Conservation (phyloP, 1,140 invertebrate genomes). For the Plutomurus gul region DNA sequence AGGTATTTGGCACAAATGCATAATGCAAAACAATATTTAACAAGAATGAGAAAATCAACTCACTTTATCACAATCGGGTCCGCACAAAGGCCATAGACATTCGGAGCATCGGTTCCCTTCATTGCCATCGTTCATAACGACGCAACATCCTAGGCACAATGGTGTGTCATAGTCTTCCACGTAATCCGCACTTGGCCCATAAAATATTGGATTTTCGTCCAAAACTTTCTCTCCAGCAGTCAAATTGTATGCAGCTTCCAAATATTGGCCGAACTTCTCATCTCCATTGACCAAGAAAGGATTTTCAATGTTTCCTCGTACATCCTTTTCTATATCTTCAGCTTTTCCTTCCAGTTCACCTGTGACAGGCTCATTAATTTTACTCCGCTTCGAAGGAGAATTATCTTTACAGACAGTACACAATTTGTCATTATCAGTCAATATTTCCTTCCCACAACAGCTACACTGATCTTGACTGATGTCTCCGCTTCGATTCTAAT, state of each 20-base stretch:
- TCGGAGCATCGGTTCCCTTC: constrained; percentile 36
- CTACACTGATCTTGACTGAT: background rate
- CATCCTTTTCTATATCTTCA: background rate
- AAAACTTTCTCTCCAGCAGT: constrained; percentile 13
- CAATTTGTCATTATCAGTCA: background rate
- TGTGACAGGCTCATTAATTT: background rate
- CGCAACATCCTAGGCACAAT: constrained; percentile 39
- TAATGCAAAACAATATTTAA: background rate
- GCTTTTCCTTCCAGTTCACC: background rate
- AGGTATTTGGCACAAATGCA: background rate
- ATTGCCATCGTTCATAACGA: constrained; percentile 44
- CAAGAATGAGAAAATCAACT: background rate
- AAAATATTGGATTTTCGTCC: constrained; percentile 36
- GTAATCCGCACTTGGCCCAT: constrained; percentile 43
- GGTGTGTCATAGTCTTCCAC: constrained; percentile 35
- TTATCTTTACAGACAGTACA: background rate
- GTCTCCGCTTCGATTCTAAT: background rate
- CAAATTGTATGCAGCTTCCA: constrained; percentile 33
- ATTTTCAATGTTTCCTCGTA: background rate
- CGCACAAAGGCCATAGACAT: constrained; percentile 47
- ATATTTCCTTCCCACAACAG: background rate
- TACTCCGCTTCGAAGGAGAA: background rate
- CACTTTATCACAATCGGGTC: constrained; percentile 42
- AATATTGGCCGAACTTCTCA: constrained; percentile 31
- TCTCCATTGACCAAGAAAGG: constrained; percentile 5